These are phyloP conservation scores for Aldrovandia affinis DNA, from an alignment of 2,797 vertebrate genomes.

Conservation along the genomic window DNA sequence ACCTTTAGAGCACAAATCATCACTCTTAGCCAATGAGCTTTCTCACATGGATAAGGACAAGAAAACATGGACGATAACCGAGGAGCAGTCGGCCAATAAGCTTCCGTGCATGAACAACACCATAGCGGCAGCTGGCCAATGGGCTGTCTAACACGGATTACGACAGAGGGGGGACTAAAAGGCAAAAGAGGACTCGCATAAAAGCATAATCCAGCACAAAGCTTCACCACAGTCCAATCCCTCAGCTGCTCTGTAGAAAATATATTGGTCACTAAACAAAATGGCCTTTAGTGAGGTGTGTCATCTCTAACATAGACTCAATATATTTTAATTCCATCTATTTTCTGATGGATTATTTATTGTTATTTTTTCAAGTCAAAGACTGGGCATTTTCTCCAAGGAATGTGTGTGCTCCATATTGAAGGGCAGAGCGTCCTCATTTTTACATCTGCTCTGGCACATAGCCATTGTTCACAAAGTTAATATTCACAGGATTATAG, in stretches of 20 bases:
- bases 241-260: background rate
- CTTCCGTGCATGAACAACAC: background rate
- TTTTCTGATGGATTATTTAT: background rate
- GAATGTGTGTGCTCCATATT: too few relatives aligned
- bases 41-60: constrained; percentile 6
- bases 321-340: background rate
- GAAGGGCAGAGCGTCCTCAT: background rate
- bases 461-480: background rate
- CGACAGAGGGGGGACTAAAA: background rate
- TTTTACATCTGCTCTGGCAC: background rate
- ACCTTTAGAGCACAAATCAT: constrained; percentile 7
- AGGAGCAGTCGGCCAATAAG: too few relatives aligned
- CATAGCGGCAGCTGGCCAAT: background rate
- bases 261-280: background rate
- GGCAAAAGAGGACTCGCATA: constrained; percentile 1
- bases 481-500: background rate
- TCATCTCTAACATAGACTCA: background rate
- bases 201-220: background rate
- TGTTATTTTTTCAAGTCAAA: too few relatives aligned
- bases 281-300: background rate
- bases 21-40: constrained; percentile 20
- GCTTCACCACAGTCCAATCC: background rate
- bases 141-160: background rate
- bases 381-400: too few relatives aligned
- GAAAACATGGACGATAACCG: too few relatives aligned